A percentile compares a stretch with the other conserved stretches of the same genome.
phyloP scores from a whole-genome alignment of 2,113 vertebrate species.

The Pterocles orientalis region DNA sequence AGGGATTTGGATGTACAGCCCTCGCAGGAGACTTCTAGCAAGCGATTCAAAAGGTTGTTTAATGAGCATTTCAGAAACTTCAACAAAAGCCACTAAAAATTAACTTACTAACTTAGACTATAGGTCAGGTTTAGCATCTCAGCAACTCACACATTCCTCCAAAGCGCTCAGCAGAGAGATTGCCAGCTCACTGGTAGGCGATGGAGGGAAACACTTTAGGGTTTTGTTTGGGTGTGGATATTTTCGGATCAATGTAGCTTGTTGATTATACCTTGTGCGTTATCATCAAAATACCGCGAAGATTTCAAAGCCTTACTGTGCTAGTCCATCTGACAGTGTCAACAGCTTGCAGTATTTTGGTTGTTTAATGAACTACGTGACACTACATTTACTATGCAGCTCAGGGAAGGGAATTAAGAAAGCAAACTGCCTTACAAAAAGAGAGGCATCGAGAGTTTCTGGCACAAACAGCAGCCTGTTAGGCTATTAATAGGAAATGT shows the following conservation, averaged over 20 bases:
- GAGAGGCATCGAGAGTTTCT: accelerated
- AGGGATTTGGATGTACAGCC: not conserved
- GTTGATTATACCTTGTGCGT: not conserved
- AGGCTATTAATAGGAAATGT: not conserved
- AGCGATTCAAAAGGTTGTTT: not conserved
- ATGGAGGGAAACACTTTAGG: not conserved
- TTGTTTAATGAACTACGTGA: not conserved
- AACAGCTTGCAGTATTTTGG: not conserved
- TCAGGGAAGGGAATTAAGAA: not conserved
- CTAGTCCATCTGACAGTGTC: not conserved
- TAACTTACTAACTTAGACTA: not conserved
- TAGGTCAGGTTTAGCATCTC: not conserved
- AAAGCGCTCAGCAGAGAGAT: not conserved
- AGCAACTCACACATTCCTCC: not conserved
- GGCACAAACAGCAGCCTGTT: not conserved
- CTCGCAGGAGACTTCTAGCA: not conserved
- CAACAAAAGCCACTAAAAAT: not conserved
- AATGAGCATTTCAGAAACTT: not conserved
- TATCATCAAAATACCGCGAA: not conserved
- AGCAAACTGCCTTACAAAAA: not conserved
- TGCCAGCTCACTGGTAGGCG: not conserved
- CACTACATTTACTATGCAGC: not conserved
- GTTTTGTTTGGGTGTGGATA: not conserved
- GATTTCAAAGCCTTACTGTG: not conserved
- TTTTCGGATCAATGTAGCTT: not conserved